Conservation (phyloP, 2,797 vertebrate species). For the Rhinogobio ventralis region DNA sequence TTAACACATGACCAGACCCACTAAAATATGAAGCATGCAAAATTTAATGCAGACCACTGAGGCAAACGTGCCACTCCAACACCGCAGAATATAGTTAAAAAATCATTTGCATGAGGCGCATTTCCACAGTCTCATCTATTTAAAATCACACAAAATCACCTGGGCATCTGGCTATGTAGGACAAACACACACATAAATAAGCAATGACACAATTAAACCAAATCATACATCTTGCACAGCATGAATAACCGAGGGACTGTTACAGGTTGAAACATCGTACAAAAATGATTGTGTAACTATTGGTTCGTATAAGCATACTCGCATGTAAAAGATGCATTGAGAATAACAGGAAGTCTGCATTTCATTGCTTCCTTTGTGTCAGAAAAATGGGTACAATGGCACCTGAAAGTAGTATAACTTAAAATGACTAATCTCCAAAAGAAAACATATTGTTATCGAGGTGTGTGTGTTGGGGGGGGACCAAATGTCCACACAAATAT, state of each 20-base stretch:
- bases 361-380: background rate
- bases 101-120: constrained; percentile 1
- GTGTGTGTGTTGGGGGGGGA: too few species aligned
- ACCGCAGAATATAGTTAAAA: constrained; percentile 3
- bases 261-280: background rate
- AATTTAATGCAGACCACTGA: background rate
- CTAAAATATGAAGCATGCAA: constrained; percentile 6
- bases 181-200: constrained; percentile 26
- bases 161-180: constrained; percentile 36
- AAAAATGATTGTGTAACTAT: background rate
- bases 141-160: constrained; percentile 28
- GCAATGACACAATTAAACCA: constrained; percentile 8
- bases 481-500: too few species aligned
- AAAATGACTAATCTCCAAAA: too few species aligned
- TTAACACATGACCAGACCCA: background rate
- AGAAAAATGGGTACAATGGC: background rate
- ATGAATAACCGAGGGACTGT: constrained; percentile 17
- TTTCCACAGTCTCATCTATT: constrained; percentile 6
- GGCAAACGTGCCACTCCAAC: background rate
- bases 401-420: background rate
- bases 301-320: background rate
- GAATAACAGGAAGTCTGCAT: background rate
- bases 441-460: background rate
- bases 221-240: background rate
- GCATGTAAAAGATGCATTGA: background rate